Percentiles rank a stretch among this genome's conserved stretches.
Evolutionary conservation across 2,888 invertebrate species (phyloP).

Genomic region (Teinopalpus imperialis): DNA sequence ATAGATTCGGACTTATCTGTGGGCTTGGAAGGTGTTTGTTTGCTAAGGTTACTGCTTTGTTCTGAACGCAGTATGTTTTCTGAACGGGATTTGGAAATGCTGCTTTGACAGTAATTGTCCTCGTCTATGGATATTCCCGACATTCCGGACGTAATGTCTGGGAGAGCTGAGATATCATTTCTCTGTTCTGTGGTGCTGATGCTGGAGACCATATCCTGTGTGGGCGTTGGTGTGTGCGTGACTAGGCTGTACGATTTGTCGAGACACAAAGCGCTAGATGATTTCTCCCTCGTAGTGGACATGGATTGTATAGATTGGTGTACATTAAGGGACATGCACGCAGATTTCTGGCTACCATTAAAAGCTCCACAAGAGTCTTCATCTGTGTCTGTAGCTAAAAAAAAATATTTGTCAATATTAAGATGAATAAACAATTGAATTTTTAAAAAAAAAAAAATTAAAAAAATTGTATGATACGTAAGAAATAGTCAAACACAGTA

Average conservation of each 20-base stretch:
- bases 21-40: constrained; percentile 46
- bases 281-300: constrained; percentile 68
- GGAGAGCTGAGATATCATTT: constrained; percentile 68
- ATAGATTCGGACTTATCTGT: constrained; percentile 72
- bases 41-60: constrained; percentile 54
- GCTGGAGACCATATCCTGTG: constrained; percentile 79
- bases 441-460: too few species aligned
- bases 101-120: constrained; percentile 69
- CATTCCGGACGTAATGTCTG: constrained; percentile 74
- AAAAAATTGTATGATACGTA: too few species aligned
- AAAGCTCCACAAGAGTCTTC: constrained; percentile 76
- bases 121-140: constrained; percentile 77
- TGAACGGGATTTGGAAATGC: constrained; percentile 74
- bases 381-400: constrained; percentile 67
- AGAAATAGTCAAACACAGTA: too few species aligned
- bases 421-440: too few species aligned
- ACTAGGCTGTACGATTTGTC: constrained; percentile 73
- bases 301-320: constrained; percentile 59
- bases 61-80: constrained; percentile 74
- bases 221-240: constrained; percentile 76
- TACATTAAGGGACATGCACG: constrained; percentile 70
- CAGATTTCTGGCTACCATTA: constrained; percentile 75
- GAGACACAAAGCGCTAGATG: constrained; percentile 72
- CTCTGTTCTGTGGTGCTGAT: constrained; percentile 75
- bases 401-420: too few species aligned